phyloP scores from a whole-genome alignment of 2,888 invertebrate genomes.

The Heliconius ethilla region DNA sequence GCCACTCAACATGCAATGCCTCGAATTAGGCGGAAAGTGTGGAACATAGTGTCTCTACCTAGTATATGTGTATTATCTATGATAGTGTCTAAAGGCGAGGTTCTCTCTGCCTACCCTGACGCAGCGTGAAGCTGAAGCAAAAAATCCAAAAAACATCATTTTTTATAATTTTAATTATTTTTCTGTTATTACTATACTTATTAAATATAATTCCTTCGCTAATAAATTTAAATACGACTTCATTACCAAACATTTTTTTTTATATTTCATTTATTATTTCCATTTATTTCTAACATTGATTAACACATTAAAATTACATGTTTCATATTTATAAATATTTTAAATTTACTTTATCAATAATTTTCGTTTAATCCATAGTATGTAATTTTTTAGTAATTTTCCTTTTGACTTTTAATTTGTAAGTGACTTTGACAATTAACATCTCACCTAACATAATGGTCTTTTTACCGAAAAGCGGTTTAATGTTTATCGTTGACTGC shows the following conservation, averaged over 20 bases:
- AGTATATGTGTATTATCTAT: no score
- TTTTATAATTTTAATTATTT: background rate
- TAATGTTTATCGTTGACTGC: background rate
- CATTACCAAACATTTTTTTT: no score
- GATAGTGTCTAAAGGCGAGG: no score
- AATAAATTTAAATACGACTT: background rate
- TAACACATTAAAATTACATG: background rate
- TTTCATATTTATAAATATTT: background rate
- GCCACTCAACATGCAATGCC: no score
- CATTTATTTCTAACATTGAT: background rate
- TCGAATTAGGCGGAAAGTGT: no score
- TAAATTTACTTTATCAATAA: background rate
- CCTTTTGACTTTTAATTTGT: background rate
- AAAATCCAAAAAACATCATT: no score
- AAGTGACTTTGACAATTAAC: constrained; percentile 13
- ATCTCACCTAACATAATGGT: background rate
- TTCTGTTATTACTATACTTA: background rate
- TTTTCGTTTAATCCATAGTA: no score
- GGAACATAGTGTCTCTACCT: no score
- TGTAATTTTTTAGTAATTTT: background rate
- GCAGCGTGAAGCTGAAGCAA: no score
- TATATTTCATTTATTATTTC: background rate
- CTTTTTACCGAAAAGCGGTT: background rate
- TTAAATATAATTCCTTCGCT: background rate
- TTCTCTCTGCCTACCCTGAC: no score